Evolutionary conservation across 2,888 invertebrate species (phyloP).

Genomic region (Saturnia pavonia): DNA sequence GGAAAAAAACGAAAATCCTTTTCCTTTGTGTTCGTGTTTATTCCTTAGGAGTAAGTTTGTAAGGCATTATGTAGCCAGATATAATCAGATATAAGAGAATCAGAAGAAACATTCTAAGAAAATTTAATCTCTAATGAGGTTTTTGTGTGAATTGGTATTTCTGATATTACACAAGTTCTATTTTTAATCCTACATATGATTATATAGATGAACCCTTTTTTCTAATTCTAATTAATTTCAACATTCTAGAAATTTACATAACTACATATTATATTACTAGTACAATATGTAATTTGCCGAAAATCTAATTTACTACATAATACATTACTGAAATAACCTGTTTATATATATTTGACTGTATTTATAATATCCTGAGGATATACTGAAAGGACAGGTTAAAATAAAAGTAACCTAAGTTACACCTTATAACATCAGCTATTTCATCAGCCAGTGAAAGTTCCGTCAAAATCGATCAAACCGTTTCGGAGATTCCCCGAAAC

Average conservation of each 20-base stretch:
- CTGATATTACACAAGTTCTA: not conserved
- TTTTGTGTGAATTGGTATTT: not conserved
- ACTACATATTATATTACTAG: too few species aligned
- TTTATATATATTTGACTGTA: too few species aligned
- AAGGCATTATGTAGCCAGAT: constrained; percentile 16
- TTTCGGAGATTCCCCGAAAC: too few species aligned
- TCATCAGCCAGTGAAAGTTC: too few species aligned
- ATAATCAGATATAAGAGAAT: not conserved
- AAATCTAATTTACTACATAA: too few species aligned
- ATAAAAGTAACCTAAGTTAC: too few species aligned
- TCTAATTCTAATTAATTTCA: not conserved
- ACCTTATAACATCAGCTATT: too few species aligned
- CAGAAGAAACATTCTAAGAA: not conserved
- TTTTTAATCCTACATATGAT: not conserved
- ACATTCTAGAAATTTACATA: not conserved
- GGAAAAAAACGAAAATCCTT: constrained; percentile 47
- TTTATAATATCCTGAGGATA: too few species aligned
- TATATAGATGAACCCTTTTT: not conserved
- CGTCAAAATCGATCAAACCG: too few species aligned
- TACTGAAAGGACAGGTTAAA: too few species aligned
- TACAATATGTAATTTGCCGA: too few species aligned
- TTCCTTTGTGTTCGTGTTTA: constrained; percentile 51
- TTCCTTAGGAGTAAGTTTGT: constrained; percentile 28
- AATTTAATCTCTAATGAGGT: constrained; percentile 1
- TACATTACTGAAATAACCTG: too few species aligned